phyloP scores from a whole-genome alignment of 2,113 vertebrate genomes.

The Acrocephalus kingi region DNA sequence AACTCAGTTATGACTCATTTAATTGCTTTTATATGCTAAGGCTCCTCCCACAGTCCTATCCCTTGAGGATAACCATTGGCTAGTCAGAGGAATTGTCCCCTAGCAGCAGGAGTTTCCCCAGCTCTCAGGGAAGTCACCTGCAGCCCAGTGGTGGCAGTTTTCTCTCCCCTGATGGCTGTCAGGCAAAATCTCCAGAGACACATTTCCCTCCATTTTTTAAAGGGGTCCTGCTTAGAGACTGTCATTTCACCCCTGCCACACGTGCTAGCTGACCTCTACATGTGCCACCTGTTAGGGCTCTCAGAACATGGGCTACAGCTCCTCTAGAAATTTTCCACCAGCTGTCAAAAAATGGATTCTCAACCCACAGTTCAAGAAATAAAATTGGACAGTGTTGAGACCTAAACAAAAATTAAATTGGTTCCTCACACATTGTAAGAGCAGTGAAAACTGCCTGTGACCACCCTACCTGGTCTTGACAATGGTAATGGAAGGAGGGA shows the following conservation, averaged over 20 bases:
- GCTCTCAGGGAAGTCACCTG: neutral
- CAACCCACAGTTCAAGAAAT: neutral
- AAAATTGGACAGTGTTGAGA: neutral
- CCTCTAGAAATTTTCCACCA: neutral
- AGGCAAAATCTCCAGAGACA: neutral
- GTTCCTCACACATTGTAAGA: neutral
- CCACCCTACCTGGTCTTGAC: slow-evolving; percentile 9
- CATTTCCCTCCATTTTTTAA: neutral
- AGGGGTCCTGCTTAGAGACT: neutral
- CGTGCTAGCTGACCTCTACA: rapidly evolving
- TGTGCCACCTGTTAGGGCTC: rapidly evolving
- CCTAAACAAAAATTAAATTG: neutral
- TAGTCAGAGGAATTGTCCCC: neutral
- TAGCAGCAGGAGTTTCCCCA: neutral
- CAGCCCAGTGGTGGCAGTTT: neutral
- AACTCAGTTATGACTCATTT: neutral
- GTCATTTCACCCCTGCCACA: rapidly evolving
- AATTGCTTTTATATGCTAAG: neutral
- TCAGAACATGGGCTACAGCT: neutral
- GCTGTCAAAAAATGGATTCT: neutral
- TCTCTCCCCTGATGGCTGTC: neutral
- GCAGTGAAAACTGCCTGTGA: slow-evolving; percentile 1
- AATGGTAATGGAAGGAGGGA: neutral
- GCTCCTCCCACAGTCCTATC: neutral
- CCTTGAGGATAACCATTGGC: neutral